A percentile compares a stretch with the other conserved stretches of the same genome.
Evolutionary conservation across 2,888 invertebrate species (phyloP).

Genomic region (Calameuta filiformis): DNA sequence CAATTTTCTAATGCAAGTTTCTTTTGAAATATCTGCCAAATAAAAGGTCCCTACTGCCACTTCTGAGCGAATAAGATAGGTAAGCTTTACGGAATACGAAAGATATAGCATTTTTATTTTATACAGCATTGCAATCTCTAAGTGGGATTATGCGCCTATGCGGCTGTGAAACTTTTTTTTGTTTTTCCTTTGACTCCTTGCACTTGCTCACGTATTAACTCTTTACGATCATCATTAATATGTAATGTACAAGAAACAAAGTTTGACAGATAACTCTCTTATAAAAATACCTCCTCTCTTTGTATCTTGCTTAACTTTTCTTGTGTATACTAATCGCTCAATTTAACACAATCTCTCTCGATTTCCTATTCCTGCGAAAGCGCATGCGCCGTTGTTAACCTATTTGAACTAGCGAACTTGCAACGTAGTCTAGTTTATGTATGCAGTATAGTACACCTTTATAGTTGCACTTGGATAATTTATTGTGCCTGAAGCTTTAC

Average conservation of each 20-base stretch:
- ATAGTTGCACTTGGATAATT: neutral
- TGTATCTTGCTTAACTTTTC: neutral
- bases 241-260: neutral
- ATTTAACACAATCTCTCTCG: neutral
- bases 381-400: neutral
- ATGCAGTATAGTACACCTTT: too few relatives aligned
- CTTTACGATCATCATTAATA: neutral
- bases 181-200: neutral
- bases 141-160: neutral
- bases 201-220: neutral
- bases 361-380: neutral
- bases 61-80: conserved; percentile 80
- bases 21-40: conserved; percentile 55
- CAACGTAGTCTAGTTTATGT: too few relatives aligned
- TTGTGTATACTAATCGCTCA: neutral
- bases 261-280: too few relatives aligned
- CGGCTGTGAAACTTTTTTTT: neutral
- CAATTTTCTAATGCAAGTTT: conserved; percentile 46
- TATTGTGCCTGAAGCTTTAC: neutral
- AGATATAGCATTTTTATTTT: conserved; percentile 16
- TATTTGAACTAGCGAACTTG: too few relatives aligned
- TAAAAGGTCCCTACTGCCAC: conserved; percentile 81
- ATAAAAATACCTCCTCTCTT: too few relatives aligned
- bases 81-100: conserved; percentile 63
- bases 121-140: neutral